Evolutionary conservation across 1,140 invertebrate genomes (phyloP).

Genomic region (Macrobrachium nipponense): DNA sequence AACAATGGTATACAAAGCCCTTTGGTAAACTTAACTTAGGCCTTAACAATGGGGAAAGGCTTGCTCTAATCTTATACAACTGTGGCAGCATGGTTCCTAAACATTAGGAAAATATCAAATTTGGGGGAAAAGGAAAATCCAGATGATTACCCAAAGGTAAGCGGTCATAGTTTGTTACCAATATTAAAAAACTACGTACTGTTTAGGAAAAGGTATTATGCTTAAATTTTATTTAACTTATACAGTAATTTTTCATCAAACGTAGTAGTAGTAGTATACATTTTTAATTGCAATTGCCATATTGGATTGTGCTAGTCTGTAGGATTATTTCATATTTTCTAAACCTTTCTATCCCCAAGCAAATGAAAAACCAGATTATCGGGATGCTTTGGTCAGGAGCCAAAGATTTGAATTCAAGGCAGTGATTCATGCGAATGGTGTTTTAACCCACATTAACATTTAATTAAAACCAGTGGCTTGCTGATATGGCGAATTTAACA

Average conservation of each 20-base stretch:
- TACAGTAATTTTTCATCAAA: neutral
- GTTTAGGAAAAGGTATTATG: neutral
- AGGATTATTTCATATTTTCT: no score
- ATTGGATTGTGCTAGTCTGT: no score
- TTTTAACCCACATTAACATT: no score
- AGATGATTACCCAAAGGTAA: constrained; percentile 85
- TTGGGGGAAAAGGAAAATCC: constrained; percentile 94
- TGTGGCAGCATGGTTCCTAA: constrained; percentile 91
- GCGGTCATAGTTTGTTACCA: neutral
- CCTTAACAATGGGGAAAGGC: constrained; percentile 78
- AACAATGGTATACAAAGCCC: constrained; percentile 78
- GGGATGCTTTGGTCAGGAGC: no score
- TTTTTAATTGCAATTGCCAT: no score
- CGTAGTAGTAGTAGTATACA: no score
- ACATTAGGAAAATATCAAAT: constrained; percentile 92
- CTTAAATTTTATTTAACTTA: neutral
- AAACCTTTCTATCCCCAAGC: no score
- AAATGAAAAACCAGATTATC: no score
- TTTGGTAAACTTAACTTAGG: constrained; percentile 85
- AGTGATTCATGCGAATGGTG: no score
- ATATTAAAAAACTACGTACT: constrained; percentile 11
- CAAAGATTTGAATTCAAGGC: no score
- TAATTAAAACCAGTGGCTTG: no score
- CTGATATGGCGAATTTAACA: no score
- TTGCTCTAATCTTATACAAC: constrained; percentile 86